Evolutionary conservation across 2,113 vertebrate genomes (phyloP).

Genomic region (Toxotes chatareus): DNA sequence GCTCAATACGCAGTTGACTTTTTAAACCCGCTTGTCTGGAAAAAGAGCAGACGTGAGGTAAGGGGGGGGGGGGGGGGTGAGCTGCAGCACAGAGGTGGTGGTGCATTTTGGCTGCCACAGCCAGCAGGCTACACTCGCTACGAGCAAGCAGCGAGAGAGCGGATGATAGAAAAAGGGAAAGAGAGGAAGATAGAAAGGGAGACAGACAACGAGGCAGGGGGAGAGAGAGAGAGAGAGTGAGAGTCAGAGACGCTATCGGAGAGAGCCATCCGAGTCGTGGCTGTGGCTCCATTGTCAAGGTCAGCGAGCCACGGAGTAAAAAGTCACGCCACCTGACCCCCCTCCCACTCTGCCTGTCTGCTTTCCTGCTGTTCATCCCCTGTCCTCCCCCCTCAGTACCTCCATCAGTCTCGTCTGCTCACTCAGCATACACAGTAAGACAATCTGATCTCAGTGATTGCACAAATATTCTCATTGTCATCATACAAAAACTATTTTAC

Average conservation of each 20-base stretch:
- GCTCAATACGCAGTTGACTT: constrained; percentile 84
- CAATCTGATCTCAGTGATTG: constrained; percentile 35
- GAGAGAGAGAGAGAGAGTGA: constrained; percentile 22
- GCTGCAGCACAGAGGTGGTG: constrained; percentile 67
- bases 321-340: constrained; percentile 70
- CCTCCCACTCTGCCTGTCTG: constrained; percentile 53
- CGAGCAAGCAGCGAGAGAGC: constrained; percentile 28
- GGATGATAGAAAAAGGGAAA: neutral
- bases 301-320: constrained; percentile 76
- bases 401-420: constrained; percentile 65
- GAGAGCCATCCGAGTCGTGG: constrained; percentile 64
- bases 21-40: constrained; percentile 85
- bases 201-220: neutral
- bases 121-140: constrained; percentile 32
- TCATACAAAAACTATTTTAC: neutral
- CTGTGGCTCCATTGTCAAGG: constrained; percentile 79
- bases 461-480: constrained; percentile 12
- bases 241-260: constrained; percentile 49
- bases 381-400: constrained; percentile 54
- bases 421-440: constrained; percentile 46
- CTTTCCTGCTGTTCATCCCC: constrained; percentile 61
- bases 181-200: constrained; percentile 10
- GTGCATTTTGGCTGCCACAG: constrained; percentile 63
- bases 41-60: constrained; percentile 80
- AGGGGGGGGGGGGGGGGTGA: constrained; percentile 49